These are phyloP conservation scores for Amblyopsis hoosieri DNA, from an alignment of 2,797 vertebrate species.

Conservation along the genomic window DNA sequence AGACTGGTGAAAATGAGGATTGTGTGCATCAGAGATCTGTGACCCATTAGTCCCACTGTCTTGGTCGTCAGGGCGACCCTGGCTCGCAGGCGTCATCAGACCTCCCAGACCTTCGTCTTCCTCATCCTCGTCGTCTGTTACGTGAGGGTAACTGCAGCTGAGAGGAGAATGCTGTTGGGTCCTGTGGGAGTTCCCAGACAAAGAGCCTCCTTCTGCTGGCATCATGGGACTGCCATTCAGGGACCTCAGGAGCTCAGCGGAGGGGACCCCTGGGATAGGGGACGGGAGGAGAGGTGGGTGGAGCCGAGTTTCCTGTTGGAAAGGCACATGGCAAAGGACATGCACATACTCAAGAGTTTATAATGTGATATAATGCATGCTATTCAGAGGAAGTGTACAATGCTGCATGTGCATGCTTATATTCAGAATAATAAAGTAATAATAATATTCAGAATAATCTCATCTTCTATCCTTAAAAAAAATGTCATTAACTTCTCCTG, in stretches of 20 bases:
- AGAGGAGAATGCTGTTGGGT: slow-evolving; percentile 51
- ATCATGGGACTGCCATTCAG: slow-evolving; percentile 63
- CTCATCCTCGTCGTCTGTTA: slow-evolving; percentile 72
- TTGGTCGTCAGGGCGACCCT: slow-evolving; percentile 72
- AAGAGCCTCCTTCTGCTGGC: slow-evolving; percentile 44
- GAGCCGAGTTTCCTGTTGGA: slow-evolving; percentile 62
- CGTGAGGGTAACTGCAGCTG: slow-evolving; percentile 51
- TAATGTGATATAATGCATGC: slow-evolving; percentile 19
- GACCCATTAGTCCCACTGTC: slow-evolving; percentile 80
- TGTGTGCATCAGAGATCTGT: slow-evolving; percentile 84
- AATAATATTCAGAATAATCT: background rate
- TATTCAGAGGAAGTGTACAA: background rate
- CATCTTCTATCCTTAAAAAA: too few species aligned
- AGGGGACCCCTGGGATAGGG: slow-evolving; percentile 44
- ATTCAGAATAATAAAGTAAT: background rate
- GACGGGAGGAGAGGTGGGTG: slow-evolving; percentile 69
- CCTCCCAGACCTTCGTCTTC: slow-evolving; percentile 64
- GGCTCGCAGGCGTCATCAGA: slow-evolving; percentile 67
- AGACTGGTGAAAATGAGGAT: slow-evolving; percentile 79
- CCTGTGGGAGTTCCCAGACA: slow-evolving; percentile 45
- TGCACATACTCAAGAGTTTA: slow-evolving; percentile 10
- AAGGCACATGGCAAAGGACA: slow-evolving; percentile 18
- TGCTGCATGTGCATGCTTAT: background rate
- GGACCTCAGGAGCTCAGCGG: slow-evolving; percentile 56
- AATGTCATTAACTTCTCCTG: too few species aligned